Percentiles rank a stretch among this genome's conserved stretches.
phyloP scores from a whole-genome alignment of 92 coral and sea anemone species.

The Desmophyllum pertusum region DNA sequence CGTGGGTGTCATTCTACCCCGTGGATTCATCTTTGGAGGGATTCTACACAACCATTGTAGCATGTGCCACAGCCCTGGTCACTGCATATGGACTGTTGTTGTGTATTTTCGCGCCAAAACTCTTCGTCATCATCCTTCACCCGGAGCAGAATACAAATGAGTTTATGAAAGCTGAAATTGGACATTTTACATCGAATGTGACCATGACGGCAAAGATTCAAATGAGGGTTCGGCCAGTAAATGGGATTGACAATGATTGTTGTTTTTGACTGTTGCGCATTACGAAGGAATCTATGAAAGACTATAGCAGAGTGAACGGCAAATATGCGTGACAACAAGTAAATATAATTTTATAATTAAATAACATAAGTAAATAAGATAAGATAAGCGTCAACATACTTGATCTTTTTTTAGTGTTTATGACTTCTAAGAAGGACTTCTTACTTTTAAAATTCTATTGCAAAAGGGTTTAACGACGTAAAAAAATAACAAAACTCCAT shows the following conservation, averaged over 20 bases:
- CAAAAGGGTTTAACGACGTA: too few relatives aligned
- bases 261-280: not conserved
- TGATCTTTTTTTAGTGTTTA: too few relatives aligned
- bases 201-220: not conserved
- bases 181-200: not conserved
- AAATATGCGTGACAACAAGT: too few relatives aligned
- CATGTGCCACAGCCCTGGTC: slow-evolving; percentile 54
- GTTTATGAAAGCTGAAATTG: slow-evolving; percentile 30
- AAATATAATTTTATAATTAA: too few relatives aligned
- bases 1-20: slow-evolving; percentile 60
- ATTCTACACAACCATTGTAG: slow-evolving; percentile 52
- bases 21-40: slow-evolving; percentile 63
- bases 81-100: slow-evolving; percentile 59
- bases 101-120: slow-evolving; percentile 55
- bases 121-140: slow-evolving; percentile 44
- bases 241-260: not conserved
- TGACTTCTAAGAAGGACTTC: too few relatives aligned
- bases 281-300: not conserved
- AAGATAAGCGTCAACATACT: too few relatives aligned
- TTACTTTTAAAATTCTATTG: too few relatives aligned
- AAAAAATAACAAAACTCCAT: too few relatives aligned
- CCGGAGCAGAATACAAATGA: slow-evolving; percentile 52
- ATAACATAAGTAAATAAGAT: not conserved
- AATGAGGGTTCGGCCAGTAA: slow-evolving; percentile 5
- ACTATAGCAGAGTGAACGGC: not conserved